A percentile compares a stretch with the other conserved stretches of the same genome.
phyloP scores from a whole-genome alignment of 1,140 invertebrate genomes.

The Hydropsyche tenuis region DNA sequence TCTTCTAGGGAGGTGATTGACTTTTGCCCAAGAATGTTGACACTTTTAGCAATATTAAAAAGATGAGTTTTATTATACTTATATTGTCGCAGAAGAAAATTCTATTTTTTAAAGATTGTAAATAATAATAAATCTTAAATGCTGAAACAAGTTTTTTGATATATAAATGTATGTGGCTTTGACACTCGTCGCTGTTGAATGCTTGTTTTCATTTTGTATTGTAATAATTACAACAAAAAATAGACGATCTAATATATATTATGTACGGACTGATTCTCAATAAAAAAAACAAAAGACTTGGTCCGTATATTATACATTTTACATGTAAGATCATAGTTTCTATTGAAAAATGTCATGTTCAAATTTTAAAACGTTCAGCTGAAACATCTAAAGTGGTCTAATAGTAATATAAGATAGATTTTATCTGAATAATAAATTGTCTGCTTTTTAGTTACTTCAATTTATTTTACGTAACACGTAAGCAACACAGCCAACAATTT shows the following conservation, averaged over 20 bases:
- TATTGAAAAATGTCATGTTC: slow-evolving; percentile 5
- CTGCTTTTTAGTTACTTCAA: not conserved
- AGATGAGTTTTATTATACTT: no score
- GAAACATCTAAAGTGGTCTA: slow-evolving; percentile 15
- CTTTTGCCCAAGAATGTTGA: no score
- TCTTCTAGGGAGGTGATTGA: not conserved
- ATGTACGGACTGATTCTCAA: not conserved
- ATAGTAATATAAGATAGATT: slow-evolving; percentile 9
- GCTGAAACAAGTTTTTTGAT: slow-evolving; percentile 18
- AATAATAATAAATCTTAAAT: slow-evolving; percentile 1
- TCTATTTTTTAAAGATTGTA: slow-evolving; percentile 18
- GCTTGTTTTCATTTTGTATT: slow-evolving; percentile 20
- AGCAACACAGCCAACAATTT: not conserved
- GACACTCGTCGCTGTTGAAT: slow-evolving; percentile 19
- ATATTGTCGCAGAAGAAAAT: no score
- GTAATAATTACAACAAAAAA: slow-evolving; percentile 9
- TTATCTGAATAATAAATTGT: not conserved
- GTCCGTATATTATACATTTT: not conserved
- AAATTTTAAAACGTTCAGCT: slow-evolving; percentile 10
- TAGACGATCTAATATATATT: not conserved
- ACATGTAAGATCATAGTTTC: not conserved
- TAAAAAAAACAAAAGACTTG: not conserved
- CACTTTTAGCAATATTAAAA: no score
- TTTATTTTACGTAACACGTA: not conserved
- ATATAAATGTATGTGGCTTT: slow-evolving; percentile 10